A percentile compares a stretch with the other conserved stretches of the same genome.
Evolutionary conservation across 2,797 vertebrate genomes (phyloP).

Genomic region (Heliangelus exortis): DNA sequence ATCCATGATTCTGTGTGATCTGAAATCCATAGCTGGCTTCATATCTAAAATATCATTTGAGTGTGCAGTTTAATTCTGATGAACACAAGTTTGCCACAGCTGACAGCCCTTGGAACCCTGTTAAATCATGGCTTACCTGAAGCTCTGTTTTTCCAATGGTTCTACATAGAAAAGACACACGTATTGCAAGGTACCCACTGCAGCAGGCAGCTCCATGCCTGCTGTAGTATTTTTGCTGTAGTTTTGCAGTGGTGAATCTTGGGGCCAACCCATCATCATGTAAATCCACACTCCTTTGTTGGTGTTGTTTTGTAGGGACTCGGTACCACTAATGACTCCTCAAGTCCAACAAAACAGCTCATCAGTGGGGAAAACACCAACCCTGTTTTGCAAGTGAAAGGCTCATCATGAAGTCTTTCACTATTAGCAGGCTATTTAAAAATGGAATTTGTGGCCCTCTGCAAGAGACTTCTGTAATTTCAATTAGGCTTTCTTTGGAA

Average conservation of each 20-base stretch:
- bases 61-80: background rate
- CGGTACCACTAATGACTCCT: conserved; percentile 8
- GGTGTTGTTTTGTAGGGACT: conserved; percentile 20
- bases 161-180: background rate
- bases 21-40: background rate
- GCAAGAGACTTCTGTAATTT: conserved; percentile 55
- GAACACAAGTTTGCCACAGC: background rate
- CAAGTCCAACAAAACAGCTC: conserved; percentile 55
- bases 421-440: conserved; percentile 33
- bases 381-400: conserved; percentile 50
- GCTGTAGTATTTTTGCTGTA: background rate
- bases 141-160: background rate
- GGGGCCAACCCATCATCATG: background rate
- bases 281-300: conserved; percentile 48
- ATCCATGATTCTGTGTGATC: background rate
- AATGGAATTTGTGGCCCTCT: conserved; percentile 47
- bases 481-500: conserved; percentile 58
- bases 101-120: background rate
- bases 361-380: conserved; percentile 36
- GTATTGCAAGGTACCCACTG: background rate
- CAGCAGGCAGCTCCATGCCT: background rate
- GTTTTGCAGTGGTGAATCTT: background rate
- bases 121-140: background rate
- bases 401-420: conserved; percentile 49
- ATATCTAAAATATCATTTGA: background rate